Base-by-base conservation (phyloP, 1,140 invertebrate genomes). In the Rhynchophorus ferrugineus region DNA sequence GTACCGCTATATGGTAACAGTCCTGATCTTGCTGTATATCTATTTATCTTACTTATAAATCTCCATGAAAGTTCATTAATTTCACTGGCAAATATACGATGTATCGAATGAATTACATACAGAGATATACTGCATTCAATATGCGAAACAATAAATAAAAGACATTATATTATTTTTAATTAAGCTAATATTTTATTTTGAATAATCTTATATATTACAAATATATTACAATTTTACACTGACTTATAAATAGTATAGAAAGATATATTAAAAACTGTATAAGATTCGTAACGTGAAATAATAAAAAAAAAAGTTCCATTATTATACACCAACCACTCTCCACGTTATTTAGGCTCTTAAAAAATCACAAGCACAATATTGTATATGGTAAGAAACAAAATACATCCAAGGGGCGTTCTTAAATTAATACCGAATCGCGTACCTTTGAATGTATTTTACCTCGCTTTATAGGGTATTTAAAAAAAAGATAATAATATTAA, bases 211-310 rank as follows among this genome's bases (percentile, higher is more conserved):
- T 62, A 61, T 62, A 50, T 62, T 62, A 62, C 60, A 62, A 62
- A 57, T 62, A 62, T 62, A 56, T 62, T 62, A 62, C 60, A 62
- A 62, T 61, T 61, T 62, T 62, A 62, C 60, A 62, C 53, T 60
- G 58, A 62, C 58, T 53, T 59, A 56, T 43, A 53, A 55, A 48
- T 57, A 53, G 47, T 57, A 57, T 49, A 61, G 54, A 59, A 62
- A 51, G 53, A 59, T 52, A 59, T 59, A 52, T 56, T 54, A 57
- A 54, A 48, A 58, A 49, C 34, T 42, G 46, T 56, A 50, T 56
- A 49, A 49, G 48, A 38, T 24, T 56, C 20, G 24, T 43, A 47
- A 54, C 44, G 44, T 42, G 52, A 48, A 47, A 47, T 54, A 43
- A 47, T 47, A 48, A 36, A 53, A 44, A 54, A 41, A 44, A 53